phyloP scores from a whole-genome alignment of 2,113 vertebrate genomes.

The Eptesicus fuscus region DNA sequence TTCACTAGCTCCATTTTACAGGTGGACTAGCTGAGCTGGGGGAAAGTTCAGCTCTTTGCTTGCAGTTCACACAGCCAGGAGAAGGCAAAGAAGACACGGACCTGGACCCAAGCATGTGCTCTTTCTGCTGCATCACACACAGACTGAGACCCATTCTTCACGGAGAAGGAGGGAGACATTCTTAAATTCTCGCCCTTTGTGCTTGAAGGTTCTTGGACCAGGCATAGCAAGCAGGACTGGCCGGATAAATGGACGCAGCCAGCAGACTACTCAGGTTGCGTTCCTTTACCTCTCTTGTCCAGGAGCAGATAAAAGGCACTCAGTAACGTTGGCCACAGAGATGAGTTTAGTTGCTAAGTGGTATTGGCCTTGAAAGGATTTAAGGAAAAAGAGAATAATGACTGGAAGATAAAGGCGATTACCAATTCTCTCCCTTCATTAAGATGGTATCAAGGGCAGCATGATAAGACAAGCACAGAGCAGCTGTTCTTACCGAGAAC shows the following conservation, averaged over 20 bases:
- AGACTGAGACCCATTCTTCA: background rate
- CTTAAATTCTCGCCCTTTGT: background rate
- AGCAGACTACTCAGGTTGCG: background rate
- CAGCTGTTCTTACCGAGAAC: background rate
- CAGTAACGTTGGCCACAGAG: background rate
- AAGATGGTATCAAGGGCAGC: background rate
- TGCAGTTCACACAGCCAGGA: background rate
- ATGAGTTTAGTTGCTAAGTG: constrained; percentile 46
- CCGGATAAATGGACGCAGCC: background rate
- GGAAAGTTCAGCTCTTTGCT: background rate
- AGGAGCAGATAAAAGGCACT: background rate
- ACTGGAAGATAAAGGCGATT: background rate
- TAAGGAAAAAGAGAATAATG: constrained; percentile 38
- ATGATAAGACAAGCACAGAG: background rate
- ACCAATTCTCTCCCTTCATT: background rate
- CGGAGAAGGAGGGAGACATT: background rate
- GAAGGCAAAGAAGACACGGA: background rate
- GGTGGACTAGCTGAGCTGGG: background rate
- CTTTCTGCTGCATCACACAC: background rate
- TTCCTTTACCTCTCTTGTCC: background rate
- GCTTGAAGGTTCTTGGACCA: background rate
- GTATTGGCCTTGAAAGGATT: background rate
- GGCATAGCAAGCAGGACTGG: background rate
- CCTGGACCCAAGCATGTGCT: background rate
- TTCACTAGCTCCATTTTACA: background rate